Base-by-base conservation (phyloP, 2,797 vertebrate species). In the Fistularia tabacaria region DNA sequence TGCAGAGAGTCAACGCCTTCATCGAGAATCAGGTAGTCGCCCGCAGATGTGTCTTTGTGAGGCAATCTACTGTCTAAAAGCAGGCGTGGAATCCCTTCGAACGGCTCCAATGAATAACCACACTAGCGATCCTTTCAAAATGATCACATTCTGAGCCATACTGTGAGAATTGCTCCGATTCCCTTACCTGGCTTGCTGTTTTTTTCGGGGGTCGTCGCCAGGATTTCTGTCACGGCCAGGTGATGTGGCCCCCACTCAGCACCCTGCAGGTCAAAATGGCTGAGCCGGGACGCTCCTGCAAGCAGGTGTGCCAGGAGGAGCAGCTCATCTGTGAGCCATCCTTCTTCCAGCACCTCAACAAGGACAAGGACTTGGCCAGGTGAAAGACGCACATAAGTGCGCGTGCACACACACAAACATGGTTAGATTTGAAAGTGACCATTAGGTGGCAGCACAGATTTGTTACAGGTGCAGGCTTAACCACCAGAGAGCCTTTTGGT, bases 341-440 rank as follows among this genome's bases (percentile, higher is more conserved):
- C 12, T 99, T 98, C 89, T 99, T 98, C 84, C 96, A 98, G 65
- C 97, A 99, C 80, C 95, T 99, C 66, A 98, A 98, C 88, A 98
- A 98, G 85, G 95, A 97, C 88, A 95, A 91, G 75, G 97, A 96
- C 79, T 77, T 99, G 86, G 91, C 91, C 78, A 94, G 91, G 97
- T 98, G 63, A 74, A 86, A 56, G 10, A 6, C 13, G 36, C 49
- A 61, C 41, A 40, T 36, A 37, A 38, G 50, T 6, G 57, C 48
- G 53, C 11, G 39, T 10, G 40, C 7, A 36, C 25, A 42, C 36
- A 41, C 7, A 25, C 39, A 40, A 3, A 40, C 8, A 40, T 2
- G 39, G 39, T 1, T n/a, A 40, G 39, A 40, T 25, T 25, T n/a
- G n/a, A n/a, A n/a, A n/a, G n/a, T n/a, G n/a, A n/a, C n/a, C n/a